Evolutionary conservation across 2,797 vertebrate species (phyloP).

Genomic region (Acanthopagrus latus): DNA sequence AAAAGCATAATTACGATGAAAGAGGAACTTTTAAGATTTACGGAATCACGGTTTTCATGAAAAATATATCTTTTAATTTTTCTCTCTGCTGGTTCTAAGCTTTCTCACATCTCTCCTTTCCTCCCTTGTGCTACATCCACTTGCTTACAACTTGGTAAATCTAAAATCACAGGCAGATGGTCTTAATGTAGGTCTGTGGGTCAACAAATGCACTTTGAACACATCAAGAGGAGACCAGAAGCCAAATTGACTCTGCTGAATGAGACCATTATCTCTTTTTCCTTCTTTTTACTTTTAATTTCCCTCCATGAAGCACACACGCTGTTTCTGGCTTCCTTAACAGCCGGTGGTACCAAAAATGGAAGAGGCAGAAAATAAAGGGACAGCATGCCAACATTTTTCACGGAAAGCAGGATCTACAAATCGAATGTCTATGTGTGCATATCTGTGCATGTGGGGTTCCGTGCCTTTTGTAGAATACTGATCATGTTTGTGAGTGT

Average conservation of each 20-base stretch:
- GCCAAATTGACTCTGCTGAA: constrained; percentile 37
- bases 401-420: not conserved
- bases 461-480: not conserved
- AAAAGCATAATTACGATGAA: too few species aligned
- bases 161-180: constrained; percentile 28
- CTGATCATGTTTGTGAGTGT: not conserved
- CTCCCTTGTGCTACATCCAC: not conserved
- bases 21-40: too few species aligned
- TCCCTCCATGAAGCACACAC: not conserved
- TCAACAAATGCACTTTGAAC: constrained; percentile 51
- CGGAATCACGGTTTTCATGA: not conserved
- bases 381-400: not conserved
- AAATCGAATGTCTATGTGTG: constrained; percentile 18
- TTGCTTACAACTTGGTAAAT: constrained; percentile 3
- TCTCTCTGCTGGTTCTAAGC: not conserved
- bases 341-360: constrained; percentile 17
- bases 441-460: constrained; percentile 7
- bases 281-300: not conserved
- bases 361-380: constrained; percentile 21
- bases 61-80: not conserved
- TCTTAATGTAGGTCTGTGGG: constrained; percentile 23
- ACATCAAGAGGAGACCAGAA: constrained; percentile 17
- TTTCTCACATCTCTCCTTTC: not conserved
- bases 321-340: constrained; percentile 5
- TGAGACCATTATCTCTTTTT: constrained; percentile 1